These are phyloP conservation scores for Sycon ciliatum DNA, from an alignment of 37 sponge, comb jelly and placozoan species.

Conservation along the genomic window DNA sequence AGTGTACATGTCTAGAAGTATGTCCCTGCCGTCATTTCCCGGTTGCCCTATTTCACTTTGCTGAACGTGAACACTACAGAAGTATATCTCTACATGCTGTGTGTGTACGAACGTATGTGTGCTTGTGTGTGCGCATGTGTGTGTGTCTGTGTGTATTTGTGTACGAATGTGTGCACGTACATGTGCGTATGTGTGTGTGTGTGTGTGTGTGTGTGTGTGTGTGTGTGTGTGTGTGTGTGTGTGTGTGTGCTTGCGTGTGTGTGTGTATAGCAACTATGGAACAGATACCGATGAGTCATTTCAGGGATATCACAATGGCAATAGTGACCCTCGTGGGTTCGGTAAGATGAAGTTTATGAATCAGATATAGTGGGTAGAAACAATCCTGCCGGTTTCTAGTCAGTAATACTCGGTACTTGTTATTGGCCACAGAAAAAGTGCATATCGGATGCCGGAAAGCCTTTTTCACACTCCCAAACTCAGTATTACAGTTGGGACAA, in stretches of 20 bases:
- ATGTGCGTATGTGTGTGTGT: background rate
- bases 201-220: conserved; percentile 19
- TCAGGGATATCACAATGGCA: conserved; percentile 65
- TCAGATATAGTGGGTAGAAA: background rate
- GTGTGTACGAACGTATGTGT: conserved; percentile 9
- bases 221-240: background rate
- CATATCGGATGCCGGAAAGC: too few species aligned
- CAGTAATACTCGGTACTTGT: too few species aligned
- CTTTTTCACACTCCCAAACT: too few species aligned
- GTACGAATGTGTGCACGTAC: too few species aligned
- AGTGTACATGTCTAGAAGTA: too few species aligned
- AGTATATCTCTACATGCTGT: too few species aligned
- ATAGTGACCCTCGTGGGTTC: conserved; percentile 62
- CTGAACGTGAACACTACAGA: too few species aligned
- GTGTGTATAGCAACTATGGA: background rate
- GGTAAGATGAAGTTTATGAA: conserved; percentile 30
- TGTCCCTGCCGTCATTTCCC: too few species aligned
- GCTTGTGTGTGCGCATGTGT: conserved; percentile 13
- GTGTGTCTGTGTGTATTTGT: conserved; percentile 10
- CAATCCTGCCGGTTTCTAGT: too few species aligned
- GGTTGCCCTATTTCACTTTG: too few species aligned
- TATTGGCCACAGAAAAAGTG: too few species aligned
- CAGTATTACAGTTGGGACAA: too few species aligned
- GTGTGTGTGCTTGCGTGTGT: conserved; percentile 12
- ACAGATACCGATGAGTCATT: conserved; percentile 58